A percentile compares a stretch with the other conserved stretches of the same genome.
phyloP scores from a whole-genome alignment of 2,113 vertebrate genomes.

The Ciconia maguari region DNA sequence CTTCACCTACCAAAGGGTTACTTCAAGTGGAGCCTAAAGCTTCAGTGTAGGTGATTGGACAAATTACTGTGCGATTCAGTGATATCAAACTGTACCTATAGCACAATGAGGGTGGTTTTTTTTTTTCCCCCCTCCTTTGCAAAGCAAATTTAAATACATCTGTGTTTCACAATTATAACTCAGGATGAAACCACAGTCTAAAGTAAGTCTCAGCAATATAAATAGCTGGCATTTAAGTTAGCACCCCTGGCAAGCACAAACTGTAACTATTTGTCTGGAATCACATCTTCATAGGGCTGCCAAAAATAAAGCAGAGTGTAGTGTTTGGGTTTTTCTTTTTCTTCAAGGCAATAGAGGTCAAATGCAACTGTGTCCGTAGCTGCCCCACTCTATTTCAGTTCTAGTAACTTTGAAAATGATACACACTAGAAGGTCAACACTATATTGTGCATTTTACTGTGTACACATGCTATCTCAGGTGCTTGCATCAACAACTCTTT shows the following conservation, averaged over 20 bases:
- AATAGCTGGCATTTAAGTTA: not conserved
- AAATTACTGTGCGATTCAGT: not conserved
- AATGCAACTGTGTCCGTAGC: not conserved
- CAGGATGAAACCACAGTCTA: not conserved
- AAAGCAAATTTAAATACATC: not conserved
- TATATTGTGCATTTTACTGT: not conserved
- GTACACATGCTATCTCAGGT: no score
- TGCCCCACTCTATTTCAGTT: not conserved
- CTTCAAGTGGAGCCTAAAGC: not conserved
- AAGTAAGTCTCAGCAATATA: not conserved
- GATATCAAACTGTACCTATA: not conserved
- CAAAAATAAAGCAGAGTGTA: not conserved
- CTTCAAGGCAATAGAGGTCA: not conserved
- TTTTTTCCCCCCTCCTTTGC: not conserved
- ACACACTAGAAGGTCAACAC: rapidly evolving
- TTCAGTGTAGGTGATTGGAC: not conserved
- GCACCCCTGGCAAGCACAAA: not conserved
- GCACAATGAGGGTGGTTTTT: not conserved
- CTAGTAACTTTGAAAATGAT: not conserved
- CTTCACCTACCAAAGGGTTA: not conserved
- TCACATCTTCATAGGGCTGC: rapidly evolving
- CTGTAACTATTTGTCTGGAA: not conserved
- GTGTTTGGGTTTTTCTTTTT: not conserved
- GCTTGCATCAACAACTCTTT: not conserved
- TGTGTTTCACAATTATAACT: not conserved